These are phyloP conservation scores for Aphelenchoides fujianensis DNA, from an alignment of 1,140 invertebrate genomes.

Conservation along the genomic window DNA sequence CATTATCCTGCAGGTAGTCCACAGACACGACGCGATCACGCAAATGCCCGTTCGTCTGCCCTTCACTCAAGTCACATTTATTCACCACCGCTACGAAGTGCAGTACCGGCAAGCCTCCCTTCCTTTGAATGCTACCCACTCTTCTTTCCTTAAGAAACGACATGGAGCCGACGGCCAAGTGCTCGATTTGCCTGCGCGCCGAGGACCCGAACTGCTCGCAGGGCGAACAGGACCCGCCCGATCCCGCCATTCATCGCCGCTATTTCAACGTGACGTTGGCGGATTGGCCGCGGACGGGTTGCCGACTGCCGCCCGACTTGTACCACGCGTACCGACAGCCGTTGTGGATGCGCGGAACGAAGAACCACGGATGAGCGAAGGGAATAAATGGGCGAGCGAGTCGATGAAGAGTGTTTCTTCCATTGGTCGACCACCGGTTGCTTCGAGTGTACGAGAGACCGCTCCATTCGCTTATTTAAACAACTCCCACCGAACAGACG, in stretches of 20 bases:
- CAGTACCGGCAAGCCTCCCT: not conserved
- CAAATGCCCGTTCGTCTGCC: constrained; percentile 34
- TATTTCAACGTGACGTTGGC: constrained; percentile 6
- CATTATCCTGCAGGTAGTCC: too few species aligned
- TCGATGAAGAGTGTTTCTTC: too few species aligned
- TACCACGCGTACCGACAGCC: not conserved
- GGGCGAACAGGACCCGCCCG: not conserved
- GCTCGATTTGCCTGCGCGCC: constrained; percentile 2
- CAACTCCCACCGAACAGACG: too few species aligned
- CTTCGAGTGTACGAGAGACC: too few species aligned
- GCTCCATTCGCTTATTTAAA: too few species aligned
- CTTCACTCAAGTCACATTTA: constrained; percentile 31
- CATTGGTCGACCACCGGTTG: too few species aligned
- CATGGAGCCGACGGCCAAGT: not conserved
- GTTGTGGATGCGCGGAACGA: too few species aligned
- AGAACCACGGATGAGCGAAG: too few species aligned
- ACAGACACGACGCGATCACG: constrained; percentile 29
- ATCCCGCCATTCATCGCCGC: constrained; percentile 8
- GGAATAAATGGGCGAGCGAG: too few species aligned
- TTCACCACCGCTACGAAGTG: constrained; percentile 48
- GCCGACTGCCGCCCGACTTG: not conserved
- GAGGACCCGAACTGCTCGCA: constrained; percentile 13
- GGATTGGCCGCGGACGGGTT: not conserved
- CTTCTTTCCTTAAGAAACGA: constrained; percentile 12
- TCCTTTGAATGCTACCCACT: too few species aligned